Conservation (phyloP, 2,888 invertebrate genomes). For the Punctoribates punctum region DNA sequence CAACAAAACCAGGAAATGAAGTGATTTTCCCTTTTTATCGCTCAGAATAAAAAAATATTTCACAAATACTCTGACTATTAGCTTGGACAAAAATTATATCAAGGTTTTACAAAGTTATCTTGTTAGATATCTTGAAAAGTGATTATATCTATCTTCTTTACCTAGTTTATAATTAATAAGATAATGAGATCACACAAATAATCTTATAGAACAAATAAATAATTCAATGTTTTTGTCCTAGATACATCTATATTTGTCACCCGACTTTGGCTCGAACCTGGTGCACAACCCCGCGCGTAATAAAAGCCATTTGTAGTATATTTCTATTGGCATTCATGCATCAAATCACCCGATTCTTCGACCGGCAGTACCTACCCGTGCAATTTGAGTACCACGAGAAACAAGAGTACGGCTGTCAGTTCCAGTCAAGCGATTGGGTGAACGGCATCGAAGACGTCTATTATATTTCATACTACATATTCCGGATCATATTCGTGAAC, state of each 20-base stretch:
- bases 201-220: no score
- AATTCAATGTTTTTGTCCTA: conserved; percentile 49
- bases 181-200: no score
- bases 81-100: no score
- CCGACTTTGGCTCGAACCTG: conserved; percentile 77
- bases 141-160: no score
- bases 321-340: conserved; percentile 64
- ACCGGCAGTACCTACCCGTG: conserved; percentile 55
- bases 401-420: conserved; percentile 47
- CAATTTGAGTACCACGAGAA: not conserved
- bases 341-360: conserved; percentile 63
- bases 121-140: no score
- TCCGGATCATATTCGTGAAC: conserved; percentile 86
- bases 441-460: conserved; percentile 67
- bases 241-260: conserved; percentile 91
- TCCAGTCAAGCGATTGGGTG: conserved; percentile 66
- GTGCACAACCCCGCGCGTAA: conserved; percentile 65
- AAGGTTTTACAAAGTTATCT: no score
- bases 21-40: no score
- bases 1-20: no score
- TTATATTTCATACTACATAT: conserved; percentile 70
- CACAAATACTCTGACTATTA: no score
- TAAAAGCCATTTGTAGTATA: conserved; percentile 72
- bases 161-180: no score
- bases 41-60: no score